Base-by-base conservation (phyloP, 2,797 vertebrate species). In the Lutra lutra region DNA sequence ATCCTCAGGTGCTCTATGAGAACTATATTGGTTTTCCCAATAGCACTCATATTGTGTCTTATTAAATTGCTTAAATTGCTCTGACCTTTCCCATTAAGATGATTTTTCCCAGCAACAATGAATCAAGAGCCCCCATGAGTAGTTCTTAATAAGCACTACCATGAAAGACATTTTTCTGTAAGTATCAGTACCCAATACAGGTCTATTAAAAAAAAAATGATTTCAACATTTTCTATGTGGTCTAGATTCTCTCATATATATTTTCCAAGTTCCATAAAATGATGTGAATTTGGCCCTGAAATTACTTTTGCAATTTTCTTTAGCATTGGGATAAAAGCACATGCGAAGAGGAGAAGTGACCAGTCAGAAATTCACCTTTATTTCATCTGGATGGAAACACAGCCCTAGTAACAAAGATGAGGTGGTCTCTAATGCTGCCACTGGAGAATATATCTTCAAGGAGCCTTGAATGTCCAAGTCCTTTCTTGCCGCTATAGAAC, bases 291-390 rank as follows among this genome's bases (percentile, higher is more conserved):
- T 85, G 21, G 7, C 20, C 11, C 13, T 58, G 21, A 20, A 75
- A 95, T 89, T 83, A 96, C 7, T 78, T 91, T 72, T 79, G 40
- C 15, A 84, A 60, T 94, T 91, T 77, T 82, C 64, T 94, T 92
- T 46, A 93, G 27, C 82, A 89, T 86, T 46, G 62, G 10, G 32
- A 29, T 82, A 95, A 96, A 70, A 80, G n/a, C 20, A 80, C 18
- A 38, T 75, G 14, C 82, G 35, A 86, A 96, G 17, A 87, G 75
- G 2, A 56, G 20, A 86, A 13, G 43, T 48, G 2, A 38, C 1
- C 46, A 72, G 6, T 88, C 5, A 85, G 62, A 78, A 84, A 77
- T 43, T 68, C 25, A 27, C 21, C 32, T 68, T 48, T 60, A 86
- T 23, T 40, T 5, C 48, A 48, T 72, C 56, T 75, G 70, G 40